Evolutionary conservation across 2,113 vertebrate genomes (phyloP).

Genomic region (Amia ocellicauda): DNA sequence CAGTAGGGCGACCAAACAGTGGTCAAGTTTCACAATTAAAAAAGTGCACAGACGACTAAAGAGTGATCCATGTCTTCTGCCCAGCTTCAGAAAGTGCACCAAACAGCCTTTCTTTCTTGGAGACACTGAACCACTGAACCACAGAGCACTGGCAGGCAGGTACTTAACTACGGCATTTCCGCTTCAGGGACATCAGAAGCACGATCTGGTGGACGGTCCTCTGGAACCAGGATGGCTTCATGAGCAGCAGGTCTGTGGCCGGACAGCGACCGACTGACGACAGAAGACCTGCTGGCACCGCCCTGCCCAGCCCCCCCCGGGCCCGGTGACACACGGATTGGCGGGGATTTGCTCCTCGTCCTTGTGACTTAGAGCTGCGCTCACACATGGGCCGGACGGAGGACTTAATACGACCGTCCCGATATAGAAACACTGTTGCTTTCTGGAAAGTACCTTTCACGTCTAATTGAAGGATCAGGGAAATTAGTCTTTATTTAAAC

Average conservation of each 20-base stretch:
- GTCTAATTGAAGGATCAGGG: no score
- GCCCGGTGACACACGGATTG: constrained; percentile 1
- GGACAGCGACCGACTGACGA: neutral
- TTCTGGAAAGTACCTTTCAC: no score
- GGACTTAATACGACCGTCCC: no score
- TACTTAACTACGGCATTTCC: constrained; percentile 60
- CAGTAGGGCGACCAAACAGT: no score
- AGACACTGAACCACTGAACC: neutral
- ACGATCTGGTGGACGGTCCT: constrained; percentile 9
- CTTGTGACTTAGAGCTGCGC: neutral
- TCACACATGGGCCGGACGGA: neutral
- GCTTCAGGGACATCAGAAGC: constrained; percentile 47
- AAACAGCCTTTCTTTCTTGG: no score
- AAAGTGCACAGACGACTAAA: no score
- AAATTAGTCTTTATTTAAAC: no score
- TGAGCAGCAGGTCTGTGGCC: constrained; percentile 9
- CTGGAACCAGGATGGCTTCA: constrained; percentile 54
- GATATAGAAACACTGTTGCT: no score
- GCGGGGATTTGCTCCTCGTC: neutral
- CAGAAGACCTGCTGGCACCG: neutral
- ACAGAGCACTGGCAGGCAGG: neutral
- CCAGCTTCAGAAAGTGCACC: no score
- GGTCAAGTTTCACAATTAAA: no score
- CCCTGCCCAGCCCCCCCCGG: neutral
- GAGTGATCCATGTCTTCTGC: no score